phyloP scores from a whole-genome alignment of 1,140 invertebrate species.

The Augochlora pura region DNA sequence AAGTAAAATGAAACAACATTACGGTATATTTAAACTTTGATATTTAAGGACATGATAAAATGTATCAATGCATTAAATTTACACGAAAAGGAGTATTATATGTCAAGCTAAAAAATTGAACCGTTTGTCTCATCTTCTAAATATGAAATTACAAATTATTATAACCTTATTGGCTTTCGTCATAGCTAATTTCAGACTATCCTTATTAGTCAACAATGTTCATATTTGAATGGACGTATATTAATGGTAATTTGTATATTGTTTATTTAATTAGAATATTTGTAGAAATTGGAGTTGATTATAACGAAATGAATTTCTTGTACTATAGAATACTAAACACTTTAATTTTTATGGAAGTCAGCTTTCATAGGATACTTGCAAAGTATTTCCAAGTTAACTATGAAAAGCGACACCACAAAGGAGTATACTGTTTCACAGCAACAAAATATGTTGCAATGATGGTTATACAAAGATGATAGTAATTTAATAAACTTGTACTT shows the following conservation, averaged over 20 bases:
- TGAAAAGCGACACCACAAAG: slow-evolving; percentile 7
- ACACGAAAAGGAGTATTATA: slow-evolving; percentile 5
- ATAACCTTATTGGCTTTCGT: slow-evolving; percentile 32
- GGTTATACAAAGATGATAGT: slow-evolving; percentile 53
- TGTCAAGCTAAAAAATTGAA: slow-evolving; percentile 5
- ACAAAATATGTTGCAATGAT: slow-evolving; percentile 33
- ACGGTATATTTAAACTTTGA: neutral
- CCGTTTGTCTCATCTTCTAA: slow-evolving; percentile 25
- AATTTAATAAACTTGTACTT: slow-evolving; percentile 60
- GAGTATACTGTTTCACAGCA: slow-evolving; percentile 11
- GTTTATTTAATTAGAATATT: slow-evolving; percentile 10
- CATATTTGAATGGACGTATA: slow-evolving; percentile 39
- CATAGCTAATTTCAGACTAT: slow-evolving; percentile 18
- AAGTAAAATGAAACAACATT: slow-evolving; percentile 7
- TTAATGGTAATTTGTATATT: slow-evolving; percentile 33
- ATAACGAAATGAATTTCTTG: neutral
- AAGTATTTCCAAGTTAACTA: slow-evolving; percentile 28
- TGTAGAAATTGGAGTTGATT: neutral
- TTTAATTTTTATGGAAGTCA: neutral
- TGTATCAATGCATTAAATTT: slow-evolving; percentile 6
- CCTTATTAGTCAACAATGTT: slow-evolving; percentile 8
- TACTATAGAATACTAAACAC: neutral
- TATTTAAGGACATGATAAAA: slow-evolving; percentile 13
- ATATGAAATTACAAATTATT: slow-evolving; percentile 34
- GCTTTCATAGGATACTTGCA: slow-evolving; percentile 26